A percentile compares a stretch with the other conserved stretches of the same genome.
Conservation (phyloP, 2,113 vertebrate species). For the Xerus inauris region DNA sequence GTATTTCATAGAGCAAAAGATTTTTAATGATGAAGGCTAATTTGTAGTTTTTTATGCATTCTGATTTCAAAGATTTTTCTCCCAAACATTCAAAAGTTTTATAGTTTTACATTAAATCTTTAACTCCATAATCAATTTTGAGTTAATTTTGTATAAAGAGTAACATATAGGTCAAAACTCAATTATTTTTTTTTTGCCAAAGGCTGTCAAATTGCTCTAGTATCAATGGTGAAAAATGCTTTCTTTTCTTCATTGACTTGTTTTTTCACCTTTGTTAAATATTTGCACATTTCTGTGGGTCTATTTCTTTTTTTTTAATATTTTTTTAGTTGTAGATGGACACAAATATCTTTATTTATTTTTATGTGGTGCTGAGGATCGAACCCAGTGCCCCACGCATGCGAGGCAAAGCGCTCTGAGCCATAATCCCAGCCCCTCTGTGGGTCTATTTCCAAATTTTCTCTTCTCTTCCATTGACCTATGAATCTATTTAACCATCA, state of each 20-base stretch:
- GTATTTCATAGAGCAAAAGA: not conserved
- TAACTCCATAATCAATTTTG: not conserved
- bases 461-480: not conserved
- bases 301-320: too few species aligned
- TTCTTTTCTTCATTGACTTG: not conserved
- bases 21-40: not conserved
- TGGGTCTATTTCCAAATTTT: not conserved
- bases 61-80: not conserved
- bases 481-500: not conserved
- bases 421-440: too few species aligned
- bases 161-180: not conserved
- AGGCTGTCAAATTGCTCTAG: not conserved
- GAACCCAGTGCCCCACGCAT: too few species aligned
- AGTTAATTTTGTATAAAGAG: not conserved
- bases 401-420: too few species aligned
- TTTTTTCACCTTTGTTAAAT: not conserved
- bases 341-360: too few species aligned
- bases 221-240: not conserved
- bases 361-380: too few species aligned
- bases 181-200: not conserved
- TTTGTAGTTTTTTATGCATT: not conserved
- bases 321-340: too few species aligned
- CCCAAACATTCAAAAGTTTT: not conserved
- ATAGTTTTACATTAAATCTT: not conserved
- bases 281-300: not conserved